Percentiles rank a stretch among this genome's conserved stretches.
These are phyloP conservation scores for Cottus gobio DNA, from an alignment of 2,113 vertebrate species.

Conservation along the genomic window DNA sequence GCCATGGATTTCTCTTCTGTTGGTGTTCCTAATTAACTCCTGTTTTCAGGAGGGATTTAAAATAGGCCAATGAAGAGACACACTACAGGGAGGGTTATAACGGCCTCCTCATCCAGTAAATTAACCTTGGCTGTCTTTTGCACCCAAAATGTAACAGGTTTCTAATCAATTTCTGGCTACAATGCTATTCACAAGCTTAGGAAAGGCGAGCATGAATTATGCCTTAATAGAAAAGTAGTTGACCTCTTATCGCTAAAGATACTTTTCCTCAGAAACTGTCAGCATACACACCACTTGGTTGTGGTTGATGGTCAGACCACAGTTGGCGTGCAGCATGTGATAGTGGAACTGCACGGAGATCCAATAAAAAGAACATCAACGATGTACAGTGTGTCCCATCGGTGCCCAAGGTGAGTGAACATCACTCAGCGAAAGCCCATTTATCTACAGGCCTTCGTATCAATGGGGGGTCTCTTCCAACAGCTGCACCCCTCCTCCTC, in stretches of 20 bases:
- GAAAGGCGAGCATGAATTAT: slow-evolving; percentile 49
- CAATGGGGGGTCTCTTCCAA: slow-evolving; percentile 29
- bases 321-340: slow-evolving; percentile 12
- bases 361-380: slow-evolving; percentile 19
- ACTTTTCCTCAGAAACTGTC: slow-evolving; percentile 26
- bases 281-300: slow-evolving; percentile 2
- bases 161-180: slow-evolving; percentile 44
- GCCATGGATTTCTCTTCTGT: slow-evolving; percentile 59
- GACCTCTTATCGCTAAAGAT: slow-evolving; percentile 44
- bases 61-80: slow-evolving; percentile 68
- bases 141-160: slow-evolving; percentile 72
- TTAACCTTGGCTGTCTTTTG: slow-evolving; percentile 76
- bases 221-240: slow-evolving; percentile 44
- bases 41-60: slow-evolving; percentile 74
- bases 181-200: slow-evolving; percentile 26
- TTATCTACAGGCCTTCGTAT: slow-evolving; percentile 69
- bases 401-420: slow-evolving; percentile 10
- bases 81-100: slow-evolving; percentile 62
- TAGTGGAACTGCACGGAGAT: slow-evolving; percentile 12
- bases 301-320: slow-evolving; percentile 12
- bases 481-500: slow-evolving; percentile 18
- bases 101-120: slow-evolving; percentile 71
- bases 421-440: slow-evolving; percentile 38
- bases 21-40: slow-evolving; percentile 74
- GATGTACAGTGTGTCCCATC: not conserved